A percentile compares a stretch with the other conserved stretches of the same genome.
phyloP scores from a whole-genome alignment of 2,797 vertebrate genomes.

The Anisognathus igniventris region DNA sequence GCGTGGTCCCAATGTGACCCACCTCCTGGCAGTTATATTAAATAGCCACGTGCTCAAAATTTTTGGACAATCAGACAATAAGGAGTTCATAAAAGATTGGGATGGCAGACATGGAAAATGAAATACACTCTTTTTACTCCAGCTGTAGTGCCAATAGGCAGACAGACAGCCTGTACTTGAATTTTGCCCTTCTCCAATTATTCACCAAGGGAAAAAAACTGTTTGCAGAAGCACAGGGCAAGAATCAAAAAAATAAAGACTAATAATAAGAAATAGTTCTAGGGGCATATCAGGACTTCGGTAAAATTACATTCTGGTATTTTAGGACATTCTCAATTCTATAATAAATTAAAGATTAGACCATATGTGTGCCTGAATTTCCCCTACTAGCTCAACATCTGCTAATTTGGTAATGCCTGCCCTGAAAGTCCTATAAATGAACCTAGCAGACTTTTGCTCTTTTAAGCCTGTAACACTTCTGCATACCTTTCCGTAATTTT shows the following conservation, averaged over 20 bases:
- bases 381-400: background rate
- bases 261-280: slow-evolving; percentile 11
- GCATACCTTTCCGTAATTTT: background rate
- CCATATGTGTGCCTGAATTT: background rate
- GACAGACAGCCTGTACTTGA: background rate
- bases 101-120: background rate
- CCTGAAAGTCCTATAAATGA: background rate
- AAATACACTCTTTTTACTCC: background rate
- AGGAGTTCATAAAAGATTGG: background rate
- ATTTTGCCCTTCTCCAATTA: background rate
- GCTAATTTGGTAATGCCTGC: background rate
- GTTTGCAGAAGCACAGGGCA: background rate
- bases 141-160: background rate
- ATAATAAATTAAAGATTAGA: slow-evolving; percentile 10
- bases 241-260: background rate
- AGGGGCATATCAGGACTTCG: background rate
- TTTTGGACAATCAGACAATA: background rate
- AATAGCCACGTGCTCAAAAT: background rate
- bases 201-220: background rate
- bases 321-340: background rate
- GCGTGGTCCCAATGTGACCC: background rate
- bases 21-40: background rate
- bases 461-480: background rate
- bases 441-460: background rate
- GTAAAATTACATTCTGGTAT: background rate